These are phyloP conservation scores for Carcina quercana DNA, from an alignment of 2,888 invertebrate genomes.

Conservation along the genomic window DNA sequence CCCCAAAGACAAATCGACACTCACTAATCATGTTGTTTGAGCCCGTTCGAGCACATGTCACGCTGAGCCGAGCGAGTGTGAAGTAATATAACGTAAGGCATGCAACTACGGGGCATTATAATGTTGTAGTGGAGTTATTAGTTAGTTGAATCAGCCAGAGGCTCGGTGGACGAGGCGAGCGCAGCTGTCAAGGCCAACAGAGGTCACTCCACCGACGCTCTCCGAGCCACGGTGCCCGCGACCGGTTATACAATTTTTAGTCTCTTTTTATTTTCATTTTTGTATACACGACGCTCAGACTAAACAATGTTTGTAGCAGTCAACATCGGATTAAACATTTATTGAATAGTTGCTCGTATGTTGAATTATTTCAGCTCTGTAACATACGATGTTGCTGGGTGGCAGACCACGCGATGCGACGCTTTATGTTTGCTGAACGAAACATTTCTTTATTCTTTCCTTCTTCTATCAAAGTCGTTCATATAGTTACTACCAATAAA, in stretches of 20 bases:
- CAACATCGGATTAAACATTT: constrained; percentile 65
- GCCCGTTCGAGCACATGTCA: constrained; percentile 37
- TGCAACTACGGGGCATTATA: constrained; percentile 59
- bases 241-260: constrained; percentile 73
- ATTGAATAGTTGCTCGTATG: constrained; percentile 38
- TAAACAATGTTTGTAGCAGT: constrained; percentile 72
- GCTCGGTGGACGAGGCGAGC: constrained; percentile 54
- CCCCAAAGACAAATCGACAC: constrained; percentile 38
- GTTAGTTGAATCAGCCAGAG: constrained; percentile 62
- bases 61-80: constrained; percentile 18
- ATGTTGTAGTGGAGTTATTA: constrained; percentile 68
- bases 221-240: constrained; percentile 60
- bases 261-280: constrained; percentile 74
- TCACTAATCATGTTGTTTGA: constrained; percentile 57
- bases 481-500: too few relatives aligned
- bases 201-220: constrained; percentile 72
- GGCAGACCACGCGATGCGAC: too few relatives aligned
- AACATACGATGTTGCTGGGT: too few relatives aligned
- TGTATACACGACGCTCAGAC: constrained; percentile 70
- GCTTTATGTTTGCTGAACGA: too few relatives aligned
- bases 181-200: constrained; percentile 73
- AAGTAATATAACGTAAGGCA: constrained; percentile 48
- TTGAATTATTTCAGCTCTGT: too few relatives aligned
- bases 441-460: too few relatives aligned
- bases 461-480: too few relatives aligned